Evolutionary conservation across 2,797 vertebrate genomes (phyloP).

Genomic region (Avahi laniger): DNA sequence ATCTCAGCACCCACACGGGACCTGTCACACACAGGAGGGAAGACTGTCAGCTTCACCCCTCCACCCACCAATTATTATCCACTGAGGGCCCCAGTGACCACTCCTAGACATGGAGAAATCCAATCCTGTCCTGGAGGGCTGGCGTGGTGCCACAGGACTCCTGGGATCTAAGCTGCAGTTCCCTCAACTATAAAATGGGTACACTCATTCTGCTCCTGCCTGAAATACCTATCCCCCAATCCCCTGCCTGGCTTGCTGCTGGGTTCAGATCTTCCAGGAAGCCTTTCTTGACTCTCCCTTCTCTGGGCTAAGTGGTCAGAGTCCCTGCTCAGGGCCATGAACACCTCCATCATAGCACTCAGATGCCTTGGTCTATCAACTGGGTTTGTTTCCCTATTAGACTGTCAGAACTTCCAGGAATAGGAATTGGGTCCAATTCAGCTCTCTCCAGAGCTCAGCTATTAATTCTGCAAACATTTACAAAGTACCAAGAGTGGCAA

Average conservation of each 20-base stretch:
- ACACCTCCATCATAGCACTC: background rate
- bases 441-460: background rate
- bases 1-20: conserved; percentile 89
- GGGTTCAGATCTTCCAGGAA: background rate
- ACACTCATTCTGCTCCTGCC: background rate
- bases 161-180: background rate
- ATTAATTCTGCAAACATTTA: background rate
- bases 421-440: background rate
- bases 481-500: background rate
- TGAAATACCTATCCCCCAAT: background rate
- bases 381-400: background rate
- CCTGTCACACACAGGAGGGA: conserved; percentile 47
- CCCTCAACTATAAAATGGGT: background rate
- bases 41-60: conserved; percentile 31
- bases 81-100: background rate
- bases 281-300: background rate
- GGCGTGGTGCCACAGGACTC: background rate
- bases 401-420: background rate
- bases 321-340: background rate
- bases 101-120: background rate
- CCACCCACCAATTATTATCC: background rate
- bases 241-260: background rate
- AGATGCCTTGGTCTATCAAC: background rate
- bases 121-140: background rate
- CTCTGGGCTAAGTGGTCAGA: background rate